Base-by-base conservation (phyloP, 2,797 vertebrate species). In the Syngnathus acus region DNA sequence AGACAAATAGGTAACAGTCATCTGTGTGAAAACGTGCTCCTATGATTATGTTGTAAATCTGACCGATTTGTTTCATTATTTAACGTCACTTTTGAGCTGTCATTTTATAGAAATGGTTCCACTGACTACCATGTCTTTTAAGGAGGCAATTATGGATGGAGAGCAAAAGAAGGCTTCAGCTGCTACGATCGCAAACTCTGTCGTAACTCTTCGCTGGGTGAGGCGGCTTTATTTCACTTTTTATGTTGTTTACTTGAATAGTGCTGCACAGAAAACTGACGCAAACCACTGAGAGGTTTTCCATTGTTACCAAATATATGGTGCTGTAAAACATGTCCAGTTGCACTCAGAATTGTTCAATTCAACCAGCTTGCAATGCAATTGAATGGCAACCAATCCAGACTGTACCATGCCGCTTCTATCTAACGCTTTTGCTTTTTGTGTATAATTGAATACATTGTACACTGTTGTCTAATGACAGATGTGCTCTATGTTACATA, bases 141-240 rank as follows among this genome's bases (percentile, higher is more conserved):
- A 82, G 93, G 93, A 2, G 93, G 91, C 1, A 94, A 94, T 84
- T 94, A 92, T 13, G 93, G 93, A 66, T 94, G 93, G 92, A 89
- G 93, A 55, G 93, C 93, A 5, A 92, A 92, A 68, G 93, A 94
- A 69, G 92, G 93, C 11, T 94, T 93, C 82, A 93, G 91, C 68
- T 94, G 93, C 83, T 94, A 93, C 4, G 92, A 94, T 72, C 90
- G 83, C n/a, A 91, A 89, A 68, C 87, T 94, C 8, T 94, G 93
- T 72, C 77, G 82, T 53, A 94, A 94, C 84, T 91, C 92, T 1
- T 91, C 92, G 0, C 85, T 94, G 0, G 86, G 93, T 94, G 73
- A 90, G 90, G 66, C 9, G 5, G 6, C 10, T 62, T 17, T 4
- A 54, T 39, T 64, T 23, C 6, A 48, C 5, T 17, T 47, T 4